Evolutionary conservation across 2,888 invertebrate species (phyloP), one percentile per base, ranked within the genome.

Genomic region (Dichetophora obliterata): DNA sequence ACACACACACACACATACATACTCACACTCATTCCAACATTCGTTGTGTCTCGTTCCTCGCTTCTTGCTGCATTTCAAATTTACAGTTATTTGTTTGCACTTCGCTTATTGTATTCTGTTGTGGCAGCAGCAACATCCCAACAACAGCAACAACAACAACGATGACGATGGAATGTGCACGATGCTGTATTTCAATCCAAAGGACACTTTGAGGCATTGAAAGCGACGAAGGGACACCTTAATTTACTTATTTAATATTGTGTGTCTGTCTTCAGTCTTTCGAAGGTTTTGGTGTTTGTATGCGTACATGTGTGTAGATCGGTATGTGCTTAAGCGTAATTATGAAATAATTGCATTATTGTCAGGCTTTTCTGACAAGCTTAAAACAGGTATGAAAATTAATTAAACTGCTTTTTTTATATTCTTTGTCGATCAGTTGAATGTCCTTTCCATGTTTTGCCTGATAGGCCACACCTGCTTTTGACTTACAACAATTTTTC

Each of bases 71-170:
- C 63, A 34, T 27, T 73, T 43, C 61, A 50, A 63, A 73, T 63
- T 73, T 63, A 73, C 63, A 63, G 63, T 73, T 73, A 65, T 73
- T 73, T 73, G 63, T 73, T 73, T 73, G 73, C 73, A 52, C 52
- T 65, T 73, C 63, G 63, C 52, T 73, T 63, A 73, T 73, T 73
- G 73, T 73, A 50, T 73, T 73, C 65, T 63, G 11, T 19, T 52
- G 65, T 63, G 65, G 50, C 43, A 48, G 50, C 74, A 31, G 70
- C 54, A 50, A 65, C 63, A 74, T 22, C 70, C 71, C 31, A 73
- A 37, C 52, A 54, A 9, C 0, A 50, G 24, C 50, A 43, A 3
- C 52, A 52, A 16, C 69, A 54, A 54, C 52, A 11, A 11, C n/a
- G n/a, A 22, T 50, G 68, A 5, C 68, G n/a, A 50, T 50, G 50